These are phyloP conservation scores for Myotis yumanensis DNA, from an alignment of 2,113 vertebrate genomes.

Conservation along the genomic window DNA sequence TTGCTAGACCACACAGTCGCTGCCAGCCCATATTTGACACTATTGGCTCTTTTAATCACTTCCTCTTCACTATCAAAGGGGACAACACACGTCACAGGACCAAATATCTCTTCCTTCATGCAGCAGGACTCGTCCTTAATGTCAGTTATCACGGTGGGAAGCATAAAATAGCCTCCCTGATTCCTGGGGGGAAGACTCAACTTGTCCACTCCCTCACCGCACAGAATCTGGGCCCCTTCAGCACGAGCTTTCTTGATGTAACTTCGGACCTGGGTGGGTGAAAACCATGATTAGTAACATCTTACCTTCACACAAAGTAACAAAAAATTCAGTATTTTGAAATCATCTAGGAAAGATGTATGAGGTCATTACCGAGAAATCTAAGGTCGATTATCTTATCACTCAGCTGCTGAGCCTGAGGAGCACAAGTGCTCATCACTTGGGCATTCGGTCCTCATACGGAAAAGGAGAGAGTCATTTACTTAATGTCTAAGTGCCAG, in stretches of 20 bases:
- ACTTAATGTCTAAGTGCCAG: not conserved
- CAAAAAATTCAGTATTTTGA: slow-evolving; percentile 30
- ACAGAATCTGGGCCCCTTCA: slow-evolving; percentile 92
- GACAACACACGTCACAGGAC: slow-evolving; percentile 93
- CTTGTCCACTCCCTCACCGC: slow-evolving; percentile 92
- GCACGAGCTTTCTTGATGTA: slow-evolving; percentile 89
- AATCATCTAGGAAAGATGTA: not conserved
- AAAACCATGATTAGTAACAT: slow-evolving; percentile 47
- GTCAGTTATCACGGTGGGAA: slow-evolving; percentile 91
- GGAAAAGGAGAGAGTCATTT: not conserved
- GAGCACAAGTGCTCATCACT: not conserved
- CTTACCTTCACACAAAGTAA: slow-evolving; percentile 2
- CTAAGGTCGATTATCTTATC: not conserved
- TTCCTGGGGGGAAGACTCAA: slow-evolving; percentile 86
- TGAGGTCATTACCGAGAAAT: slow-evolving; percentile 13
- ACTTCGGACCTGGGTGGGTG: slow-evolving; percentile 86
- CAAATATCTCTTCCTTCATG: slow-evolving; percentile 99
- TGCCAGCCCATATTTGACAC: slow-evolving; percentile 91
- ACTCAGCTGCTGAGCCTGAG: not conserved
- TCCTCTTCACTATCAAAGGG: slow-evolving; percentile 94
- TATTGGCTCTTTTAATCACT: slow-evolving; percentile 90
- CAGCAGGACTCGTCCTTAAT: slow-evolving; percentile 89
- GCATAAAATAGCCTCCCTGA: slow-evolving; percentile 93
- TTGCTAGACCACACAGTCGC: slow-evolving; percentile 93
- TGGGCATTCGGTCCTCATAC: not conserved